A percentile compares a stretch with the other conserved stretches of the same genome.
Conservation (phyloP, 2,797 vertebrate species). For the Gymnocypris eckloni region DNA sequence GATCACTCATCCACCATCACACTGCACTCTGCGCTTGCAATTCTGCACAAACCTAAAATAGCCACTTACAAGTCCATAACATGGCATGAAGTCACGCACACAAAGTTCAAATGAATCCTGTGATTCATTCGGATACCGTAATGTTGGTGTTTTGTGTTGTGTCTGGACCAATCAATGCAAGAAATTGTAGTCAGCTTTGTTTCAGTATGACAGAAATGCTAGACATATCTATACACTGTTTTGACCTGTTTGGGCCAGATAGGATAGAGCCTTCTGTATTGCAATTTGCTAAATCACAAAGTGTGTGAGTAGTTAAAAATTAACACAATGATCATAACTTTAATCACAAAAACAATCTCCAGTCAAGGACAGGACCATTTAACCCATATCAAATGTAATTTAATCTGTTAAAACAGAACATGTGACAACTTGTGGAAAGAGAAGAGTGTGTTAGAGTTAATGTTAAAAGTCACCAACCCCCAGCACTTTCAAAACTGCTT, state of each 20-base stretch:
- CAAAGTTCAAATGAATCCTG: background rate
- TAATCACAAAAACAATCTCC: background rate
- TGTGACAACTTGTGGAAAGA: background rate
- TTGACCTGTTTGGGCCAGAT: background rate
- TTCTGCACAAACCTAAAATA: background rate
- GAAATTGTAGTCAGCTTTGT: background rate
- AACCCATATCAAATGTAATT: background rate
- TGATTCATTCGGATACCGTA: background rate
- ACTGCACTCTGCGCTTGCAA: background rate
- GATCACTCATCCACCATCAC: background rate
- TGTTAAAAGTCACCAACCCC: background rate
- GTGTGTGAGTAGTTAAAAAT: conserved; percentile 15
- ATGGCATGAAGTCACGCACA: background rate
- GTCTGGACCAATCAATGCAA: background rate
- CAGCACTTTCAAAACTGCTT: background rate
- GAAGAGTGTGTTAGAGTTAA: background rate
- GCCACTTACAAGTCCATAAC: background rate
- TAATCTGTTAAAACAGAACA: background rate
- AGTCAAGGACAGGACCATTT: conserved; percentile 14
- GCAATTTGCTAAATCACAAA: background rate
- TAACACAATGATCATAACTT: background rate
- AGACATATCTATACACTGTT: background rate
- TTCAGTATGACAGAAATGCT: background rate
- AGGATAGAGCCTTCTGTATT: background rate
- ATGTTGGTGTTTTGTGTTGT: background rate